phyloP scores from a whole-genome alignment of 2,888 invertebrate genomes.

The Tetrapedia diversipes region DNA sequence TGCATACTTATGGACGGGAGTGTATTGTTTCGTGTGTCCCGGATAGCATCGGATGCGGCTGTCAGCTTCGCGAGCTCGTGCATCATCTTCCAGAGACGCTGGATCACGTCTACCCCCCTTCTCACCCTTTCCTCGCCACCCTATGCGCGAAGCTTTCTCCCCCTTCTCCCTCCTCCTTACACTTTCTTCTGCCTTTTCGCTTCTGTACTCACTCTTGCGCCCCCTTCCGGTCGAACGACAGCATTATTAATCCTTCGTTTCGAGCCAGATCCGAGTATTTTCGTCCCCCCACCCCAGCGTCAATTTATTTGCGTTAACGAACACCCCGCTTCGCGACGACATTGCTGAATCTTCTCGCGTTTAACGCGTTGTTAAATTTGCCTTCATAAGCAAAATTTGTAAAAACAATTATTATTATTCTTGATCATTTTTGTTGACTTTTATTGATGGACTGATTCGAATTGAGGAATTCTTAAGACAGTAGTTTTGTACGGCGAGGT shows the following conservation, averaged over 20 bases:
- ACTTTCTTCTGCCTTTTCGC: conserved; percentile 6
- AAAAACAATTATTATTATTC: no score
- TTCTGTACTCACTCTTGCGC: conserved; percentile 16
- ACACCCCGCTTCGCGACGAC: not conserved
- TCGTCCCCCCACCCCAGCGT: conserved; percentile 51
- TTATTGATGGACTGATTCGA: no score
- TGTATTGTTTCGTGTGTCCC: conserved; percentile 64
- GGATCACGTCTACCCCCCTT: conserved; percentile 50
- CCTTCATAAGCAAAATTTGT: no score
- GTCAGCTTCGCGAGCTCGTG: conserved; percentile 73
- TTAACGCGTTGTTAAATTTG: not conserved
- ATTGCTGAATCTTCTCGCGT: not conserved
- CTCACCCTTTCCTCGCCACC: conserved; percentile 21
- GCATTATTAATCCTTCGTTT: conserved; percentile 71
- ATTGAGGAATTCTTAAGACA: no score
- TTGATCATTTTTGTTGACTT: no score
- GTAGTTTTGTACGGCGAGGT: no score
- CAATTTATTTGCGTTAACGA: conserved; percentile 54
- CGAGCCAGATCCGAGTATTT: conserved; percentile 63
- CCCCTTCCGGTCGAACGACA: conserved; percentile 38
- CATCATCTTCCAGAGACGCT: conserved; percentile 72
- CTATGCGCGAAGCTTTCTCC: not conserved
- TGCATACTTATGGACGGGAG: no score
- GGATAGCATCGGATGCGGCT: conserved; percentile 73
- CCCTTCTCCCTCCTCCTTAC: not conserved